These are phyloP conservation scores for Sericinus montela DNA, from an alignment of 2,888 invertebrate species.

Conservation along the genomic window DNA sequence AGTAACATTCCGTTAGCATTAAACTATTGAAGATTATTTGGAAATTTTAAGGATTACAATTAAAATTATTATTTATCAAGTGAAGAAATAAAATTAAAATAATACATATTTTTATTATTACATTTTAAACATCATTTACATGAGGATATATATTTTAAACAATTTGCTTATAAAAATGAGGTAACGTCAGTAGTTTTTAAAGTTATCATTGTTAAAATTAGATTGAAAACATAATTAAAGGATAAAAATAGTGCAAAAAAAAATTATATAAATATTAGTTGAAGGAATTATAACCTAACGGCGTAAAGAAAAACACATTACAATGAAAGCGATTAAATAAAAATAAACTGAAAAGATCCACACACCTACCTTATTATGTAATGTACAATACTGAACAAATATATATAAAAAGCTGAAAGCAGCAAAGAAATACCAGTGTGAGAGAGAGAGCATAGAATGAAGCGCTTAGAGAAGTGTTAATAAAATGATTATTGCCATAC, in stretches of 20 bases:
- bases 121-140: too few relatives aligned
- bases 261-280: conserved; percentile 2
- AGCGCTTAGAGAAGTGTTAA: conserved; percentile 21
- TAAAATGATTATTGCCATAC: conserved; percentile 47
- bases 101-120: too few relatives aligned
- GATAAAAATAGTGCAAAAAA: background rate
- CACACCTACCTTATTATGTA: too few relatives aligned
- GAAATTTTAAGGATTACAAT: background rate
- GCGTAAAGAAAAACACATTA: too few relatives aligned
- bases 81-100: background rate
- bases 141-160: background rate
- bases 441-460: background rate
- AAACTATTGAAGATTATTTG: conserved; percentile 7
- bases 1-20: conserved; percentile 24
- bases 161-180: conserved; percentile 15
- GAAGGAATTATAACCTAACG: too few relatives aligned
- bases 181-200: conserved; percentile 13
- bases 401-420: conserved; percentile 20
- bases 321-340: too few relatives aligned
- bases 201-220: conserved; percentile 13
- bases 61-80: background rate
- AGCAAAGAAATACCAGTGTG: conserved; percentile 11
- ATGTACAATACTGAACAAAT: background rate
- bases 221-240: background rate
- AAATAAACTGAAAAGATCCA: too few relatives aligned